These are phyloP conservation scores for Pogonus chalceus DNA, from an alignment of 1,140 invertebrate genomes.

Conservation along the genomic window DNA sequence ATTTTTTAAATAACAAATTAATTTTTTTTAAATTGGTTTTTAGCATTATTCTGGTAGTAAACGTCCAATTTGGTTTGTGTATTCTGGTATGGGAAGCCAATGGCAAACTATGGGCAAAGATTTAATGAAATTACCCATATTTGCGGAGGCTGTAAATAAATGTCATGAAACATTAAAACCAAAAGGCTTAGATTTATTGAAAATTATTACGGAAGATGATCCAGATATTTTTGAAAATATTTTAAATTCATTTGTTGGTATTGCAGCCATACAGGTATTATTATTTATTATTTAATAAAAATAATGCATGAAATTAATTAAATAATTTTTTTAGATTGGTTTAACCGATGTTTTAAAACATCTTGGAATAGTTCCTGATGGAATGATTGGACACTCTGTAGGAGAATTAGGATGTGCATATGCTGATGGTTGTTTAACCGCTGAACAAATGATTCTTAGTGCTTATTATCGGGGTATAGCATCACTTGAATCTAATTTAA, in stretches of 20 bases:
- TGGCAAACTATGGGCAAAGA: constrained; percentile 55
- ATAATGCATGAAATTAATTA: background rate
- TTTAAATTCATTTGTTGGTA: constrained; percentile 81
- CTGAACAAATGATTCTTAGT: constrained; percentile 71
- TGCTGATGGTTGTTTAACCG: constrained; percentile 74
- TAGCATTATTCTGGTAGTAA: constrained; percentile 37
- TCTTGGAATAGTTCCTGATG: constrained; percentile 71
- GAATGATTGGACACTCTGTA: constrained; percentile 80
- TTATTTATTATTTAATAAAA: constrained; percentile 28
- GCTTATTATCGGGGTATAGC: constrained; percentile 79
- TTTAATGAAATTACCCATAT: constrained; percentile 52
- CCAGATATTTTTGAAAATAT: constrained; percentile 70
- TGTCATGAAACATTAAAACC: constrained; percentile 61
- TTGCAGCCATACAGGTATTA: constrained; percentile 75
- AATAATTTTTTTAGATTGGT: constrained; percentile 51
- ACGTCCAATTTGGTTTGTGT: constrained; percentile 48
- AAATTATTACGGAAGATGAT: constrained; percentile 66
- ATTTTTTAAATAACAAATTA: constrained; percentile 52
- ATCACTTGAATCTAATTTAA: constrained; percentile 66
- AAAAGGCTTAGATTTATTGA: constrained; percentile 66
- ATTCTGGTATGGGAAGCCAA: constrained; percentile 61
- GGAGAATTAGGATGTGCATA: constrained; percentile 84
- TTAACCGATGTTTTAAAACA: constrained; percentile 66
- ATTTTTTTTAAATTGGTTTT: too few relatives aligned
- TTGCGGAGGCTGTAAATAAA: constrained; percentile 52